Conservation (phyloP, 64 coral and sea anemone genomes). For the Porites lutea region DNA sequence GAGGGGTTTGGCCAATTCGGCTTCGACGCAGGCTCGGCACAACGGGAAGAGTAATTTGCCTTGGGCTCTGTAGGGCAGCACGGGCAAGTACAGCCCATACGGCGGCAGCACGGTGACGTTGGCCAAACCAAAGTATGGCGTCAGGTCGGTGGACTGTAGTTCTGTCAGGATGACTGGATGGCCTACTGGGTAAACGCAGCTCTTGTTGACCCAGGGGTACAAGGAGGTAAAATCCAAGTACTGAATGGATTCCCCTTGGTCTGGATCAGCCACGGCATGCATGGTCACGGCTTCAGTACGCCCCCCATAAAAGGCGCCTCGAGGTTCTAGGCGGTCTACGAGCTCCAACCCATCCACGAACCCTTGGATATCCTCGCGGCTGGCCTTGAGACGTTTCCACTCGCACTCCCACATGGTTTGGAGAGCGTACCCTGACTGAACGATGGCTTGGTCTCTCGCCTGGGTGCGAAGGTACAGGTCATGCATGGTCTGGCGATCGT, state of each 20-base stretch:
- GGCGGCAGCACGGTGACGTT: conserved; percentile 26
- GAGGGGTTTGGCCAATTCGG: not conserved
- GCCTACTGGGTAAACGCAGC: not conserved
- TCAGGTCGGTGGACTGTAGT: not conserved
- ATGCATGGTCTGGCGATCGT: not conserved
- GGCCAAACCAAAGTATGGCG: conserved; percentile 5
- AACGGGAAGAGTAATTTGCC: conserved; percentile 40
- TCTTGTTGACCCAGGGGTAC: conserved; percentile 34
- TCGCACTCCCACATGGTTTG: not conserved
- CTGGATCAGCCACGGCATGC: not conserved
- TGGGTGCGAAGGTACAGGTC: not conserved
- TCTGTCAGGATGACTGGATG: not conserved
- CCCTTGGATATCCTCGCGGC: not conserved
- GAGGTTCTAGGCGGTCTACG: not conserved
- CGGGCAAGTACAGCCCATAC: not conserved
- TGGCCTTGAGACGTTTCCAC: not conserved
- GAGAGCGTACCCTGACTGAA: not conserved
- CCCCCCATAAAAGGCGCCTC: conserved; percentile 40
- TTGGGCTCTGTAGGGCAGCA: conserved; percentile 34
- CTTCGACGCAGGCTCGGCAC: conserved; percentile 33
- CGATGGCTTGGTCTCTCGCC: not conserved
- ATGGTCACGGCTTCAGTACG: conserved; percentile 41
- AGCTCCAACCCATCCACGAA: not conserved
- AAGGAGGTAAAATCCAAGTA: not conserved
- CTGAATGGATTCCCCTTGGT: not conserved